Base-by-base conservation (phyloP, 2,888 invertebrate species). In the Nymphalis polychloros region DNA sequence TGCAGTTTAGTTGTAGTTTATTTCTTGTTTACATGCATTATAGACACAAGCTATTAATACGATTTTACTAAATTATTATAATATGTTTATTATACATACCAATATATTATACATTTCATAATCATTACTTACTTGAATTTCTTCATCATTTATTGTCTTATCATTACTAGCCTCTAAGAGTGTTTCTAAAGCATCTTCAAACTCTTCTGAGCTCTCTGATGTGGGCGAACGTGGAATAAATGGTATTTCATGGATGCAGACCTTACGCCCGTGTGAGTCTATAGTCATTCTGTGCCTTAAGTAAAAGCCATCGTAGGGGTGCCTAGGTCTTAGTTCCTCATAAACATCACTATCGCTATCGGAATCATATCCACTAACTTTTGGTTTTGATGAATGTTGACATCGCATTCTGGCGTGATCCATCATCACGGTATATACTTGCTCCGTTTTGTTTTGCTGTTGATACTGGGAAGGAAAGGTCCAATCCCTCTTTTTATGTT, bases 241-340 rank as follows among this genome's bases (percentile, higher is more conserved):
- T 52, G 89, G 89, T 72, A 92, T 82, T 83, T 92, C 88, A 72
- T 93, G 91, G 17, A 85, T 82, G 76, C 93, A 93, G 64, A 92
- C 80, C 78, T 92, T 92, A 64, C 84, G 84, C 63, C 92, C 92
- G 46, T 80, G 81, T 19, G 86, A 77, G 73, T 93, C 89, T 74
- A 92, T 81, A 59, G 89, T 88, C 47, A 80, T 77, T 76, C 79
- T 84, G 76, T 93, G 93, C 73, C 87, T 84, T 75, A 93, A 82
- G 73, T 92, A 93, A 77, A 86, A 93, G 23, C 88, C 90, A 76
- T 93, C 93, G 70, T 93, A 93, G 7, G 93, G 93, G 75, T 93
- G 93, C 71, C 92, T 84, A n/a, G 92, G 92, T 57, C 78, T 68
- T 57, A 73, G 67, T 67, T 88, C 88, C 59, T 90, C 89, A 64